A percentile compares a stretch with the other conserved stretches of the same genome.
Evolutionary conservation across 2,113 vertebrate species (phyloP).

Genomic region (Seriola rivoliana): DNA sequence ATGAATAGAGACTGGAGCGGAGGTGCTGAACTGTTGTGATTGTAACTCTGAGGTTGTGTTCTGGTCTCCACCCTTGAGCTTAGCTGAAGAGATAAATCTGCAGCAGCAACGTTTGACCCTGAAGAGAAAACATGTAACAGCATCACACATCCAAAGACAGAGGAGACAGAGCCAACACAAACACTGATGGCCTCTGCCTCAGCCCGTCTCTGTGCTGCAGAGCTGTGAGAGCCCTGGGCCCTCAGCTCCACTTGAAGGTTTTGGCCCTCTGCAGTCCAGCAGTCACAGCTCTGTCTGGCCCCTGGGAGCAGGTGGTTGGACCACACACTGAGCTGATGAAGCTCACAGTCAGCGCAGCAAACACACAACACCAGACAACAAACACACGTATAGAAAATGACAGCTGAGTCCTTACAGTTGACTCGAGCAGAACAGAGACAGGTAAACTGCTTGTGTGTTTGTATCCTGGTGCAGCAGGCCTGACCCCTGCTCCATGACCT

Average conservation of each 20-base stretch:
- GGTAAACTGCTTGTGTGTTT: background rate
- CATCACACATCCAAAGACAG: background rate
- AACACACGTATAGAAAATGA: too few relatives aligned
- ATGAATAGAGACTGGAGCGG: too few relatives aligned
- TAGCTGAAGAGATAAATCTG: background rate
- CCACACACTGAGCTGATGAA: too few relatives aligned
- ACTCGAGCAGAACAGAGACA: background rate
- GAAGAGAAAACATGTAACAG: background rate
- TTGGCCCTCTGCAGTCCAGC: too few relatives aligned
- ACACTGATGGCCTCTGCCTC: background rate
- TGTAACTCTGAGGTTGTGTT: background rate
- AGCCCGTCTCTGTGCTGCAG: background rate
- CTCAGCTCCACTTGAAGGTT: too few relatives aligned
- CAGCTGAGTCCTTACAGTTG: too few relatives aligned
- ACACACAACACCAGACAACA: too few relatives aligned
- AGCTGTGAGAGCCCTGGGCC: background rate
- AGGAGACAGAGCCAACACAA: background rate
- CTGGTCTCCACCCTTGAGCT: background rate
- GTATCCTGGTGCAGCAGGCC: background rate
- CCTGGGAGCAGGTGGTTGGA: too few relatives aligned
- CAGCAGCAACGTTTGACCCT: background rate
- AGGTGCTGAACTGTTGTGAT: too few relatives aligned
- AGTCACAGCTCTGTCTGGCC: too few relatives aligned
- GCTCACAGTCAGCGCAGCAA: too few relatives aligned
- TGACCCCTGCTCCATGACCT: background rate